These are phyloP conservation scores for Drosophila infuscata DNA, from an alignment of 2,888 invertebrate genomes.

Conservation along the genomic window DNA sequence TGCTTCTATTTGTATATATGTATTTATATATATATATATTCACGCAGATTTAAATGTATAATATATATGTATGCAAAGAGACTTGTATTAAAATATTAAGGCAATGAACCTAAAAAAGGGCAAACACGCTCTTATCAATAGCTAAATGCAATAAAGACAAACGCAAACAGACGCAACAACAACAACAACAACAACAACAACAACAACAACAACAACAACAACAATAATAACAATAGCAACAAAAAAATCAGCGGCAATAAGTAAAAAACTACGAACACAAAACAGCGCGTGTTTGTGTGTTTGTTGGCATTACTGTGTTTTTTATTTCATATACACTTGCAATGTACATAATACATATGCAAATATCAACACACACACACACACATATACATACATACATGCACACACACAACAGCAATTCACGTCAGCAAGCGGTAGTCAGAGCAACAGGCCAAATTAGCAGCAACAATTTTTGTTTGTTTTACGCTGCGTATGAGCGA, in stretches of 20 bases:
- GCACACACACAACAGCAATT: slow-evolving; percentile 1
- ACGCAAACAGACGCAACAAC: slow-evolving; percentile 13
- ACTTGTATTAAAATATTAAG: slow-evolving; percentile 10
- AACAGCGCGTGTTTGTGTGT: slow-evolving; percentile 23
- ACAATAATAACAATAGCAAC: not conserved
- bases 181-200: not conserved
- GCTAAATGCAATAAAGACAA: slow-evolving; percentile 37
- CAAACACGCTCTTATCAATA: slow-evolving; percentile 26
- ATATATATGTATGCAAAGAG: not conserved
- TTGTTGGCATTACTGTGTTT: not conserved
- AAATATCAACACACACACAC: not conserved
- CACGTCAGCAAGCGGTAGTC: slow-evolving; percentile 4
- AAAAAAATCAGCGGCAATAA: slow-evolving; percentile 8
- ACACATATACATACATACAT: not conserved
- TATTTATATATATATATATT: not conserved
- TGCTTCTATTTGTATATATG: not conserved
- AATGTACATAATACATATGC: slow-evolving; percentile 3
- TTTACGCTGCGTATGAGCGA: slow-evolving; percentile 42
- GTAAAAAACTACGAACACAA: slow-evolving; percentile 7
- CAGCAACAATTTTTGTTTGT: slow-evolving; percentile 14
- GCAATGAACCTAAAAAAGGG: slow-evolving; percentile 63
- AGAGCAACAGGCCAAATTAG: slow-evolving; percentile 25
- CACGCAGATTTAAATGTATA: too few species aligned
- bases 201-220: not conserved
- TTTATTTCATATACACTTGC: not conserved